phyloP scores from a whole-genome alignment of 2,888 invertebrate species.

The Pyrrhosoma nymphula region DNA sequence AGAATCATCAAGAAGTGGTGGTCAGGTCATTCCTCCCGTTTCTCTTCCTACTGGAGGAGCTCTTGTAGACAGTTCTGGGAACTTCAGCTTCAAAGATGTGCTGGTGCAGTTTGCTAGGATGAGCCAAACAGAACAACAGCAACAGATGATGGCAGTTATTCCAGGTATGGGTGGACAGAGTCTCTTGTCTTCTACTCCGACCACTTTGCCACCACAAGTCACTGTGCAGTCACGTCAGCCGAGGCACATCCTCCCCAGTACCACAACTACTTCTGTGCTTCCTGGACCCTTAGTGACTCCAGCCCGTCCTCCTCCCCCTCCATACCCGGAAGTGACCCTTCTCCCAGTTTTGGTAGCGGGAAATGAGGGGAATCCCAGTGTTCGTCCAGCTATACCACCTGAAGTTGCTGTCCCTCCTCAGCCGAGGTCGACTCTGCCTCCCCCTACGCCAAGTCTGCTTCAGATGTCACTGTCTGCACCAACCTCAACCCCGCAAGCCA shows the following conservation, averaged over 20 bases:
- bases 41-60: slow-evolving; percentile 69
- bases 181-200: slow-evolving; percentile 29
- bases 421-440: slow-evolving; percentile 75
- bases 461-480: slow-evolving; percentile 87
- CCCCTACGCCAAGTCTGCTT: slow-evolving; percentile 87
- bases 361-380: slow-evolving; percentile 13
- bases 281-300: slow-evolving; percentile 74
- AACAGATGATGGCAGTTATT: slow-evolving; percentile 68
- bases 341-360: slow-evolving; percentile 83
- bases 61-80: slow-evolving; percentile 70
- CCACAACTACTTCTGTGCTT: slow-evolving; percentile 63
- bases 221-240: slow-evolving; percentile 9
- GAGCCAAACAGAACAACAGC: slow-evolving; percentile 76
- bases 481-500: slow-evolving; percentile 41
- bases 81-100: slow-evolving; percentile 86
- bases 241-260: slow-evolving; percentile 57
- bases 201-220: slow-evolving; percentile 8
- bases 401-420: slow-evolving; percentile 70
- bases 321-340: slow-evolving; percentile 89
- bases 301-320: slow-evolving; percentile 79
- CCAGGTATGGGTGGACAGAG: slow-evolving; percentile 44
- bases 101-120: slow-evolving; percentile 86
- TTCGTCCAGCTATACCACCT: slow-evolving; percentile 42
- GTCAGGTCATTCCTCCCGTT: slow-evolving; percentile 68
- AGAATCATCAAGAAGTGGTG: slow-evolving; percentile 79